Evolutionary conservation across 2,113 vertebrate genomes (phyloP).

Genomic region (Gymnocephalus cernua): DNA sequence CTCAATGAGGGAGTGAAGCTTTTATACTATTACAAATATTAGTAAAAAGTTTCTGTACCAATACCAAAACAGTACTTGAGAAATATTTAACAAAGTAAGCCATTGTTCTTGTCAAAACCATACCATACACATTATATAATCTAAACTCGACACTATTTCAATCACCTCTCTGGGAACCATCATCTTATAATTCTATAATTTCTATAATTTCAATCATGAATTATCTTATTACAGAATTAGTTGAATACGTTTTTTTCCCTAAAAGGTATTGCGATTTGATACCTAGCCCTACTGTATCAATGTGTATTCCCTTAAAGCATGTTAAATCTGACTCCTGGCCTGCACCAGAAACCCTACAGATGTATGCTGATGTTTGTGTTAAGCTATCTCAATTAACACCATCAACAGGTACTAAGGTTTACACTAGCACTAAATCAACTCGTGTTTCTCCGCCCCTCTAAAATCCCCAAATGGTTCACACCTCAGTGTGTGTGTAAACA

Average conservation of each 20-base stretch:
- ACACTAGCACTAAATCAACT: constrained; percentile 72
- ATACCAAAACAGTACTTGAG: not conserved
- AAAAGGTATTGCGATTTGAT: too few species aligned
- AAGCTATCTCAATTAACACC: constrained; percentile 67
- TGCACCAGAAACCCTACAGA: constrained; percentile 28
- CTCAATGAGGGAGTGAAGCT: not conserved
- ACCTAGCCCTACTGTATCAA: too few species aligned
- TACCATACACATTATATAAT: not conserved
- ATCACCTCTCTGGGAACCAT: too few species aligned
- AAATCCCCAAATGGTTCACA: constrained; percentile 78
- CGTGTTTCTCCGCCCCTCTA: constrained; percentile 71
- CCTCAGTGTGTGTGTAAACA: constrained; percentile 80
- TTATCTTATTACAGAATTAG: too few species aligned
- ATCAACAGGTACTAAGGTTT: constrained; percentile 71
- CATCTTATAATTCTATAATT: too few species aligned
- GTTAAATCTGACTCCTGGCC: constrained; percentile 15
- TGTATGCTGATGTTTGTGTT: constrained; percentile 52
- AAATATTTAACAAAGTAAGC: not conserved
- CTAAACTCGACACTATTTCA: not conserved
- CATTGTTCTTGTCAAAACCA: not conserved
- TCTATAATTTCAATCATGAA: not conserved
- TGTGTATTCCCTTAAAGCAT: constrained; percentile 10
- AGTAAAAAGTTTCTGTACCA: not conserved
- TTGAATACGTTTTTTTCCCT: too few species aligned
- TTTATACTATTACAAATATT: too few species aligned